Base-by-base conservation (phyloP, 1,140 invertebrate genomes). In the Caligus rogercresseyi region DNA sequence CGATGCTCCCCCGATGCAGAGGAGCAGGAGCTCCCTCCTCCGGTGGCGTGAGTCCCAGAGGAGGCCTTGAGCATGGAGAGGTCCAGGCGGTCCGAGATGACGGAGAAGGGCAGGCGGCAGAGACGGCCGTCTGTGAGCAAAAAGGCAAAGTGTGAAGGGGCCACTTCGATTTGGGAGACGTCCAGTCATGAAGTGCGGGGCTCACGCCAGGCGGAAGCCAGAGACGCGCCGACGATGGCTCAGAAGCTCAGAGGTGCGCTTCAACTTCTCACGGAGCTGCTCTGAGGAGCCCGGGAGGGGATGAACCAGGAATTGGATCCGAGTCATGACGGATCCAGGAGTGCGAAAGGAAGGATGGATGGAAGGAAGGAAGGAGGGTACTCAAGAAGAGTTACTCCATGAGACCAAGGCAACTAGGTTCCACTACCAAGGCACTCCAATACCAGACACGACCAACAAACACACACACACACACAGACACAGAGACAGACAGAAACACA, bases 271-370 rank as follows among this genome's bases (percentile, higher is more conserved):
- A 76, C 89, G 91, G 65, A 95, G 81, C 75, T 94, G 89, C 74
- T 95, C 91, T 72, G 94, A 90, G 57, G 86, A 89, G 65, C 89
- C 89, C 68, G 92, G 91, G 70, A 95, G 79, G 68, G 90, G 89
- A 81, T 95, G 89, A 70, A 94, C 88, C 66, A 93, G 85, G 76
- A 93, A 94, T 79, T 95, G 89, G 78, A 96, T 80, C 69, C 84
- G 74, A 64, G 71, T 73, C 75, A 76, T 25, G 73, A 3, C n/a
- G 7, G 13, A 25, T 21, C 2, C 57, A 20, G 26, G n/a, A n/a
- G n/a, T n/a, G n/a, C n/a, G n/a, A n/a, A n/a, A n/a, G n/a, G n/a
- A n/a, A n/a, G n/a, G n/a, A n/a, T n/a, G n/a, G n/a, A n/a, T n/a
- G n/a, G n/a, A n/a, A n/a, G n/a, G n/a, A n/a, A n/a, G n/a, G n/a